Evolutionary conservation across 2,113 vertebrate genomes (phyloP).

Genomic region (Salvator merianae): DNA sequence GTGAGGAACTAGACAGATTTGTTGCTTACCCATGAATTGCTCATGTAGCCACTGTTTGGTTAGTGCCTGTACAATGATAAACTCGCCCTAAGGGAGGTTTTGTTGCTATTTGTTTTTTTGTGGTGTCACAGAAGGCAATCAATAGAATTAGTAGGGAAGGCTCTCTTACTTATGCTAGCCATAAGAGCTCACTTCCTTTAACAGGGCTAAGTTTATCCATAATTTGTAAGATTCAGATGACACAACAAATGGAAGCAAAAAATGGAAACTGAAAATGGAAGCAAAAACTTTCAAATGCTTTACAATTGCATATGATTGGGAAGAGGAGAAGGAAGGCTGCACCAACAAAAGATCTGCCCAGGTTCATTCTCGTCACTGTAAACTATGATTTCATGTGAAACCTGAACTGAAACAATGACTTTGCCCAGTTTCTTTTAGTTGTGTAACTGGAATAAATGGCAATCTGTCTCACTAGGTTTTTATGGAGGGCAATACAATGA

Average conservation of each 20-base stretch:
- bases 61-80: neutral
- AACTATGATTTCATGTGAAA: neutral
- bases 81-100: neutral
- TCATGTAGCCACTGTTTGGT: neutral
- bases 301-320: no score
- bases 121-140: neutral
- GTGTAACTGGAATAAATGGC: neutral
- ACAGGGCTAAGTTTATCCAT: neutral
- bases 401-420: neutral
- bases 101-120: neutral
- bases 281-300: neutral
- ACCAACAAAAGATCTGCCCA: neutral
- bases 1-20: neutral
- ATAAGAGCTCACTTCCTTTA: neutral
- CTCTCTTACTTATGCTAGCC: neutral
- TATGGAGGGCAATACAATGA: no score
- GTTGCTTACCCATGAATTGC: neutral
- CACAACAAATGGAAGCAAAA: neutral
- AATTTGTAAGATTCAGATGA: neutral
- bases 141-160: neutral
- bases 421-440: neutral
- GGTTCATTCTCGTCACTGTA: neutral
- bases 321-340: no score
- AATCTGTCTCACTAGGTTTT: no score
- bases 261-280: neutral